Evolutionary conservation across 2,797 vertebrate genomes (phyloP).

Genomic region (Lepidocolaptes lacrymiger): DNA sequence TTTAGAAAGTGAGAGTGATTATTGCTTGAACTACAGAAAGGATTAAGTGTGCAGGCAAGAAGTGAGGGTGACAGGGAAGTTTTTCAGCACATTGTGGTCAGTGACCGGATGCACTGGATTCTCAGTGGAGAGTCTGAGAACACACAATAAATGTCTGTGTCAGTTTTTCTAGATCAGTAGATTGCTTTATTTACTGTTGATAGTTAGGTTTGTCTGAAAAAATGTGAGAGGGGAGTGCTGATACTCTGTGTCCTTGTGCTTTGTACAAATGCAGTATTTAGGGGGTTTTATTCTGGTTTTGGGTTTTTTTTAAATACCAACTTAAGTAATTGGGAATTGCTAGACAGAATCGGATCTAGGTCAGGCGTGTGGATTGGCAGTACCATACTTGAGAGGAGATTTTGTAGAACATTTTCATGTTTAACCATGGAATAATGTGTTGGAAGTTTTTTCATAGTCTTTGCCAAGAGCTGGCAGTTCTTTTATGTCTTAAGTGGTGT

Average conservation of each 20-base stretch:
- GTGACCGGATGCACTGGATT: not conserved
- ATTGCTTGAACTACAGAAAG: not conserved
- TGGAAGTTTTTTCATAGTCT: not conserved
- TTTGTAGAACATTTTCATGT: not conserved
- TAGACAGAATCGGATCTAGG: not conserved
- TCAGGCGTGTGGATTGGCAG: not conserved
- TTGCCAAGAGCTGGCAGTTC: not conserved
- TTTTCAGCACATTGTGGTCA: not conserved
- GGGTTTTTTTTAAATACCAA: not conserved
- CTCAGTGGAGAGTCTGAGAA: not conserved
- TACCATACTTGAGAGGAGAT: not conserved
- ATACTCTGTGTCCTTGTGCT: not conserved
- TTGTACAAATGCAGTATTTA: not conserved
- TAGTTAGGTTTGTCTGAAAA: not conserved
- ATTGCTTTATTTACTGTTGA: not conserved
- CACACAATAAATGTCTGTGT: rapidly evolving
- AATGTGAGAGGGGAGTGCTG: not conserved
- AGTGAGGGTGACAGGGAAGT: not conserved
- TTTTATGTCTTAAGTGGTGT: not conserved
- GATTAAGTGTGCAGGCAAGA: not conserved
- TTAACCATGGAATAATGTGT: not conserved
- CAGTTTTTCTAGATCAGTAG: not conserved
- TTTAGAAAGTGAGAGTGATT: not conserved
- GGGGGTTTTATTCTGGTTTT: not conserved
- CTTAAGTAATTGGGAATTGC: not conserved